A percentile compares a stretch with the other conserved stretches of the same genome.
Evolutionary conservation across 2,113 vertebrate species (phyloP).

Genomic region (Maccullochella peelii): DNA sequence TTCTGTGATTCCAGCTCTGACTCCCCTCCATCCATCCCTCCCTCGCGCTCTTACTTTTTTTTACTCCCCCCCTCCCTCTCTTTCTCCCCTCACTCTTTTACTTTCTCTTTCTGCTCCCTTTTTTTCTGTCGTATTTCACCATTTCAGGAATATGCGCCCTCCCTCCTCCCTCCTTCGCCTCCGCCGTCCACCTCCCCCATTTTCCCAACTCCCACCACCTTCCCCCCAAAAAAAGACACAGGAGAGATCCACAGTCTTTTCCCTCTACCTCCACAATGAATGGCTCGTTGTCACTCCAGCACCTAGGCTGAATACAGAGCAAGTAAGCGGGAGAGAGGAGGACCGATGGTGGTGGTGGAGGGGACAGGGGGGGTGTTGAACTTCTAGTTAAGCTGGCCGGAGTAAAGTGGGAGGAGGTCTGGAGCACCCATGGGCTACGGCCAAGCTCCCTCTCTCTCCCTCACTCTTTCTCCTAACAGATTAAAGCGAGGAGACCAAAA

Average conservation of each 20-base stretch:
- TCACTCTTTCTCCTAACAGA: slow-evolving; percentile 68
- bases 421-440: slow-evolving; percentile 52
- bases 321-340: slow-evolving; percentile 70
- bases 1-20: slow-evolving; percentile 64
- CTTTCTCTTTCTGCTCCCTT: slow-evolving; percentile 50
- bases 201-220: slow-evolving; percentile 48
- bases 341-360: slow-evolving; percentile 47
- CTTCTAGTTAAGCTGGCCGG: slow-evolving; percentile 80
- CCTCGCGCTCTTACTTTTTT: slow-evolving; percentile 70
- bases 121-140: slow-evolving; percentile 69
- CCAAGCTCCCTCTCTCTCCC: slow-evolving; percentile 59
- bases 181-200: neutral
- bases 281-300: slow-evolving; percentile 85
- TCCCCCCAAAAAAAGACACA: slow-evolving; percentile 67
- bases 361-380: slow-evolving; percentile 64
- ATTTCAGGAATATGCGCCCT: slow-evolving; percentile 69
- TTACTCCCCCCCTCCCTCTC: slow-evolving; percentile 64
- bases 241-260: slow-evolving; percentile 85
- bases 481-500: slow-evolving; percentile 63
- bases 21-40: slow-evolving; percentile 57
- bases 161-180: slow-evolving; percentile 18
- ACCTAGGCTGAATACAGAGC: slow-evolving; percentile 87
- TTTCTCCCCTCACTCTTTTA: slow-evolving; percentile 54
- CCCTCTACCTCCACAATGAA: slow-evolving; percentile 85
- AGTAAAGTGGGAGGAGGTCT: slow-evolving; percentile 68